phyloP scores from a whole-genome alignment of 2,888 invertebrate genomes.

The Diachrysia chrysitis region DNA sequence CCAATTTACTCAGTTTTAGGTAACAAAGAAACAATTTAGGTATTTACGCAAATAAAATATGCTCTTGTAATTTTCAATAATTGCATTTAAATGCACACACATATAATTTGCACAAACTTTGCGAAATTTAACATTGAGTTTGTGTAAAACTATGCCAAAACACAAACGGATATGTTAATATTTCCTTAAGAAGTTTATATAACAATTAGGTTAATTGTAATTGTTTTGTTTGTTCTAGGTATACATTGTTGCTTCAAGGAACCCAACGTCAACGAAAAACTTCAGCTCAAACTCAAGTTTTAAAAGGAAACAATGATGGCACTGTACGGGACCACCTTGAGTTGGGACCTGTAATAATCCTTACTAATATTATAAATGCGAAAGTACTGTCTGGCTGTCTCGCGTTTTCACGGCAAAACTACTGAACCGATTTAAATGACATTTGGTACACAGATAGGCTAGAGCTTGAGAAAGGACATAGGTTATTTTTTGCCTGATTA shows the following conservation, averaged over 20 bases:
- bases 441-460: too few relatives aligned
- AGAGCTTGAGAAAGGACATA: too few relatives aligned
- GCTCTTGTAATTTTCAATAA: neutral
- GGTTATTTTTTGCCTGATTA: too few relatives aligned
- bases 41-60: too few relatives aligned
- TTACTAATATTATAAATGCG: too few relatives aligned
- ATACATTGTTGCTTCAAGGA: slow-evolving; percentile 25
- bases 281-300: slow-evolving; percentile 8
- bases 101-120: neutral
- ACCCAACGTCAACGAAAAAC: slow-evolving; percentile 3
- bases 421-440: too few relatives aligned
- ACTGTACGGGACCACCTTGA: slow-evolving; percentile 26
- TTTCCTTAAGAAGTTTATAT: slow-evolving; percentile 11
- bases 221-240: slow-evolving; percentile 55
- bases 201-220: slow-evolving; percentile 38
- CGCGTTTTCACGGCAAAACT: too few relatives aligned
- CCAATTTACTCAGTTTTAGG: too few relatives aligned
- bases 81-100: neutral
- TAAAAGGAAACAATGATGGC: slow-evolving; percentile 14
- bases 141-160: neutral
- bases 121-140: neutral
- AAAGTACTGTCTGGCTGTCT: too few relatives aligned
- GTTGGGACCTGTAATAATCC: too few relatives aligned
- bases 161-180: slow-evolving; percentile 14
- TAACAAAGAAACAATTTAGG: too few relatives aligned